Conservation (phyloP, 2,113 vertebrate genomes). For the Seriola aureovittata region DNA sequence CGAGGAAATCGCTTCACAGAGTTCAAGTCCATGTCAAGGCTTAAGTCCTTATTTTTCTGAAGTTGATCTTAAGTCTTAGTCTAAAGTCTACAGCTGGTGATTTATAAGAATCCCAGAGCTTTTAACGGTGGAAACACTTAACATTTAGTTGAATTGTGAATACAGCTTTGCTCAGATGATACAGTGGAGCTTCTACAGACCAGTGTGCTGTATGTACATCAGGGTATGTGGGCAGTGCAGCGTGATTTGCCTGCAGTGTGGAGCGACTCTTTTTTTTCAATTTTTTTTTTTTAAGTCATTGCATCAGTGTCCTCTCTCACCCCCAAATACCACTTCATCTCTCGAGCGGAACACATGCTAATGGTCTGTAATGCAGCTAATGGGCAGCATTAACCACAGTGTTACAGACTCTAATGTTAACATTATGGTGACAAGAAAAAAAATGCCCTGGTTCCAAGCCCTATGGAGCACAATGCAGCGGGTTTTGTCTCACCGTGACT, state of each 20-base stretch:
- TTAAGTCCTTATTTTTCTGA: no score
- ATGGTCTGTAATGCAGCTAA: constrained; percentile 54
- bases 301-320: constrained; percentile 8
- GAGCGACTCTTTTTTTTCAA: neutral
- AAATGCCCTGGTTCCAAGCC: constrained; percentile 5
- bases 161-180: neutral
- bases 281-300: neutral
- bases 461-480: constrained; percentile 4
- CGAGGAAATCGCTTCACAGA: no score
- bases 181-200: neutral
- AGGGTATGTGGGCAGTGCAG: neutral
- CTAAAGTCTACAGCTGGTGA: neutral
- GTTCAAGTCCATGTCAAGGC: no score
- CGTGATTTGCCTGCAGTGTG: constrained; percentile 6
- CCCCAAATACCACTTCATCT: constrained; percentile 35
- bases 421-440: constrained; percentile 34
- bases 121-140: neutral
- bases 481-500: constrained; percentile 19
- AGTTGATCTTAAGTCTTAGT: neutral
- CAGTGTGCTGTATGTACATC: constrained; percentile 3
- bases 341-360: constrained; percentile 26
- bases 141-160: neutral
- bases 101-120: neutral
- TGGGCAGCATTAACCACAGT: constrained; percentile 44
- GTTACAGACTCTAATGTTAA: constrained; percentile 37